Evolutionary conservation across 2,113 vertebrate species (phyloP).

Genomic region (Fukomys damarensis): DNA sequence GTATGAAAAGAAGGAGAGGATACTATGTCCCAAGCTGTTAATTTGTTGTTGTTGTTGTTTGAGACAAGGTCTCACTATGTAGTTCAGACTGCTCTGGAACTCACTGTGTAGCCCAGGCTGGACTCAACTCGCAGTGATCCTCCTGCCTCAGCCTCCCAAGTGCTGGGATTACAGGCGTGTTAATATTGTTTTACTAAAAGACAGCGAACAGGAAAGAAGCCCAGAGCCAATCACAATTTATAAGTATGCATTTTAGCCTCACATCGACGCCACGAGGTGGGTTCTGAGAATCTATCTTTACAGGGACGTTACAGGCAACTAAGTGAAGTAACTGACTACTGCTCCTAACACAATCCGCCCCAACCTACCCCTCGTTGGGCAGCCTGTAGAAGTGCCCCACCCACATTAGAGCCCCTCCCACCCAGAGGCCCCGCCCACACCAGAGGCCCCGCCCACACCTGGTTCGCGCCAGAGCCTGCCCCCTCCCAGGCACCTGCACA

Average conservation of each 20-base stretch:
- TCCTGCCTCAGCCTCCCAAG: too few species aligned
- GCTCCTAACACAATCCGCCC: neutral
- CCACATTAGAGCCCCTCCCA: neutral
- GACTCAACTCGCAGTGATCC: too few species aligned
- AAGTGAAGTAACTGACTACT: neutral
- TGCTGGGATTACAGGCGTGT: too few species aligned
- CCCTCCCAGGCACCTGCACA: constrained; percentile 90
- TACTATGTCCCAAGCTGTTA: neutral
- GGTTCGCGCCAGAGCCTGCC: accelerated
- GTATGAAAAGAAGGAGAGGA: neutral
- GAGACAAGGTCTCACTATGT: too few species aligned
- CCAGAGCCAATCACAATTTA: neutral
- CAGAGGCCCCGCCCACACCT: neutral
- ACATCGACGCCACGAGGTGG: too few species aligned
- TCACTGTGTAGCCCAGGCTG: too few species aligned
- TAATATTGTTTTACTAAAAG: neutral
- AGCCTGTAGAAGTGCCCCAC: accelerated
- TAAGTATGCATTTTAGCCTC: neutral
- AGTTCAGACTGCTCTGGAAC: too few species aligned
- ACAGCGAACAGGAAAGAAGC: neutral
- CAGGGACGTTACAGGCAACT: neutral
- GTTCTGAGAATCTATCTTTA: neutral
- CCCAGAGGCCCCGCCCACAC: constrained; percentile 78
- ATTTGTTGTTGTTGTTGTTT: too few species aligned
- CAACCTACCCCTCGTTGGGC: neutral